A percentile compares a stretch with the other conserved stretches of the same genome.
Conservation (phyloP, 2,113 vertebrate species). For the Bubo bubo region DNA sequence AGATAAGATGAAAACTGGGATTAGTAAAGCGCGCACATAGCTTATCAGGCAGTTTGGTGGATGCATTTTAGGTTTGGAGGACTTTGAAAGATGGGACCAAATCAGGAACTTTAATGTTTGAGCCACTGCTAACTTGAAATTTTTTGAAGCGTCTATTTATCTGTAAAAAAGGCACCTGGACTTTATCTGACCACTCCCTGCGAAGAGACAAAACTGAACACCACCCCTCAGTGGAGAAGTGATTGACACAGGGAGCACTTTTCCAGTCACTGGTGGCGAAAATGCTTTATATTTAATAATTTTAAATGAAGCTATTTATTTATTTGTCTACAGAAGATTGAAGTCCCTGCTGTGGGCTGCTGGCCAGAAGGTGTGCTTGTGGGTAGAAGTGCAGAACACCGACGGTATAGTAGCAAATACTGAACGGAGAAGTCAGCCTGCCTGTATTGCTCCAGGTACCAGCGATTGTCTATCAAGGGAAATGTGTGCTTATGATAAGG, state of each 20-base stretch:
- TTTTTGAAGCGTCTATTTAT: neutral
- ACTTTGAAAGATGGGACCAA: neutral
- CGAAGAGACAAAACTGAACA: neutral
- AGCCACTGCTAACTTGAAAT: neutral
- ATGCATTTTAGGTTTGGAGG: neutral
- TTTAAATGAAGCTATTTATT: neutral
- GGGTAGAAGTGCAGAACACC: neutral
- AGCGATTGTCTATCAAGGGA: rapidly evolving
- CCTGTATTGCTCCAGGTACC: rapidly evolving
- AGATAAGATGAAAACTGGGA: neutral
- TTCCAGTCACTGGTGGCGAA: neutral
- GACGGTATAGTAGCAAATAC: neutral
- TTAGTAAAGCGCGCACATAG: neutral
- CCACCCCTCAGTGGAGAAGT: neutral
- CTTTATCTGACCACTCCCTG: neutral
- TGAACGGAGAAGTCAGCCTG: neutral
- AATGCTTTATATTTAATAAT: neutral
- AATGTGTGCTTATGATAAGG: neutral
- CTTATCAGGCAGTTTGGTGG: neutral
- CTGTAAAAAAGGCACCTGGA: neutral
- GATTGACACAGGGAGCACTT: neutral
- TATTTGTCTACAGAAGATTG: neutral
- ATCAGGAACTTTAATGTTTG: neutral
- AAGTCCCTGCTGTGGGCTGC: neutral
- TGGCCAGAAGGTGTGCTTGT: neutral